phyloP scores from a whole-genome alignment of 64 coral and sea anemone genomes.

The Exaiptasia diaphana region DNA sequence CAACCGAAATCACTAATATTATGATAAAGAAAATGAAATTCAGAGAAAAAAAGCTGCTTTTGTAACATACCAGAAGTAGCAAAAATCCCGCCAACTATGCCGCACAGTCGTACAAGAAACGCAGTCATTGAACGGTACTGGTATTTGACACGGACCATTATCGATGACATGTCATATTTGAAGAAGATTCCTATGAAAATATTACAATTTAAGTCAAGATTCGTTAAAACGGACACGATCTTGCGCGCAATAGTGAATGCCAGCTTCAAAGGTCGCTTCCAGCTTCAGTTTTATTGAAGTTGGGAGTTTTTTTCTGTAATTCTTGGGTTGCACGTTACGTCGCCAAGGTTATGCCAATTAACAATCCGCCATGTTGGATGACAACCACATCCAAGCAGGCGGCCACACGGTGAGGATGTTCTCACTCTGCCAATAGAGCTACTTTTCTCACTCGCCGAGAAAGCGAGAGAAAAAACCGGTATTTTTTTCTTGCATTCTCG shows the following conservation, averaged over 20 bases:
- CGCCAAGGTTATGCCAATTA: too few species aligned
- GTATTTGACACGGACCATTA: constrained; percentile 82
- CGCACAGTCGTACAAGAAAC: constrained; percentile 90
- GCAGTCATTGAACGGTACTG: constrained; percentile 68
- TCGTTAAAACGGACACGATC: background rate
- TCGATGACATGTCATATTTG: constrained; percentile 93
- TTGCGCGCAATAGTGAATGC: background rate
- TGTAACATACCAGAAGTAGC: constrained; percentile 78
- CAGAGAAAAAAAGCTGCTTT: too few species aligned
- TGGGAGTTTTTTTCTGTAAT: background rate
- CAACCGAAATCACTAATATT: too few species aligned
- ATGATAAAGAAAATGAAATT: too few species aligned
- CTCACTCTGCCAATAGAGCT: too few species aligned
- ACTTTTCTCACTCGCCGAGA: too few species aligned
- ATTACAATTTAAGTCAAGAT: background rate
- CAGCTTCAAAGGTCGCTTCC: background rate
- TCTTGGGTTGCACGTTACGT: too few species aligned
- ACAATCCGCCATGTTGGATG: constrained; percentile 51
- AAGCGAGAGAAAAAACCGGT: too few species aligned
- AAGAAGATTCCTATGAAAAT: constrained; percentile 81
- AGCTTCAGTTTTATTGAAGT: background rate
- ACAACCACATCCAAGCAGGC: background rate
- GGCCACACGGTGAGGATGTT: background rate
- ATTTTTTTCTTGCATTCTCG: too few species aligned
- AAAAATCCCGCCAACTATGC: constrained; percentile 94